phyloP scores from a whole-genome alignment of 2,113 vertebrate genomes.

The Phrynosoma blainvillii region DNA sequence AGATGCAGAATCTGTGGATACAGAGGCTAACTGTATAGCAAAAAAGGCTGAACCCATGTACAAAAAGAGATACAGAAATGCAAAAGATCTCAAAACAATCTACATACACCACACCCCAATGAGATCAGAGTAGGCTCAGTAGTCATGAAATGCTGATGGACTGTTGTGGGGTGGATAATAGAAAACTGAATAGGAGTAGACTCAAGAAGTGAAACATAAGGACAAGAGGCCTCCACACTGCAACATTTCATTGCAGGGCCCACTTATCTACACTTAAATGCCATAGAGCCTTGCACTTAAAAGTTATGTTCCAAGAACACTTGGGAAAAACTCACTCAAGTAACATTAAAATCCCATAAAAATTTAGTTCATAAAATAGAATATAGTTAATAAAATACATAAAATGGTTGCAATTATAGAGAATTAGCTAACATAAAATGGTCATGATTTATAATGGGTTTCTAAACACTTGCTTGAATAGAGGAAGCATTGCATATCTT shows the following conservation, averaged over 20 bases:
- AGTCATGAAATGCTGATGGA: too few relatives aligned
- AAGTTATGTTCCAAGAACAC: not conserved
- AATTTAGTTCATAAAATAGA: constrained; percentile 28
- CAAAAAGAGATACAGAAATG: too few relatives aligned
- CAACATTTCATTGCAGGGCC: not conserved
- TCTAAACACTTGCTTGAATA: not conserved
- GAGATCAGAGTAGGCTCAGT: too few relatives aligned
- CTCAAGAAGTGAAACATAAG: too few relatives aligned
- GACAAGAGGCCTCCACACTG: not conserved
- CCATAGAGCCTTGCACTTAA: not conserved
- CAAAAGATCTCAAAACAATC: too few relatives aligned
- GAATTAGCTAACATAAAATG: not conserved
- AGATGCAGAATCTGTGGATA: too few relatives aligned
- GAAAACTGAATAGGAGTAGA: too few relatives aligned
- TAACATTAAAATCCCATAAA: constrained; percentile 5
- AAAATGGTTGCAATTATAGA: not conserved
- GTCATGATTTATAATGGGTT: not conserved
- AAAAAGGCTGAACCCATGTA: too few relatives aligned
- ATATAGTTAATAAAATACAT: constrained; percentile 5
- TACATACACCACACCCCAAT: too few relatives aligned
- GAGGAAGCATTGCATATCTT: not conserved
- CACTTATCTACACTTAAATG: not conserved
- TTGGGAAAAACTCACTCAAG: not conserved
- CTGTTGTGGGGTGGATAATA: too few relatives aligned
- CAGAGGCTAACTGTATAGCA: too few relatives aligned